phyloP scores from a whole-genome alignment of 2,113 vertebrate genomes.

The Gasterosteus aculeatus region DNA sequence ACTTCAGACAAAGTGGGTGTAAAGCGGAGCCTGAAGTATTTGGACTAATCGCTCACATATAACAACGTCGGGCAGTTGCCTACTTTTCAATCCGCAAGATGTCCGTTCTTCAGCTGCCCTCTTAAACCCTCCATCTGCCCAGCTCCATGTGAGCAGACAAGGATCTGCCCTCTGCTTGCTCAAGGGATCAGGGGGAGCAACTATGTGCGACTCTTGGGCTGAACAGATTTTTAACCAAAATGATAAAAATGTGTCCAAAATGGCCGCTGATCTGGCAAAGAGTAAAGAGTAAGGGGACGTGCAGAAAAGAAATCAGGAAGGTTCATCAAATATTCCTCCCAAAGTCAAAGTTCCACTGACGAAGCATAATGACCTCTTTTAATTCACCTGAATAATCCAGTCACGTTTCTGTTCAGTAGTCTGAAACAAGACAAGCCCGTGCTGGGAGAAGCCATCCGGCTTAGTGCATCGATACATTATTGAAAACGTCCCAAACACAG shows the following conservation, averaged over 20 bases:
- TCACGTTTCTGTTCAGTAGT: conserved; percentile 30
- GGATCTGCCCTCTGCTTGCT: conserved; percentile 46
- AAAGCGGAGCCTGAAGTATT: conserved; percentile 3
- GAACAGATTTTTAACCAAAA: conserved; percentile 12
- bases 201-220: neutral
- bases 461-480: conserved; percentile 44
- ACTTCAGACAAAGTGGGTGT: neutral
- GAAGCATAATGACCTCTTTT: conserved; percentile 64
- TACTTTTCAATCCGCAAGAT: conserved; percentile 36
- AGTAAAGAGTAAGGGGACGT: neutral
- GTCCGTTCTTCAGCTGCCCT: conserved; percentile 42
- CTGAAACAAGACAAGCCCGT: conserved; percentile 39
- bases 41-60: conserved; percentile 24
- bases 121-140: conserved; percentile 70
- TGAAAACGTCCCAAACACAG: conserved; percentile 40
- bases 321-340: conserved; percentile 61
- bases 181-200: conserved; percentile 63
- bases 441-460: conserved; percentile 31
- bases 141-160: conserved; percentile 67
- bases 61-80: conserved; percentile 22
- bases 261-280: neutral
- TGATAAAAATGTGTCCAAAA: neutral
- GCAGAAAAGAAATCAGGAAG: neutral
- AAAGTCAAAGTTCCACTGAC: conserved; percentile 64
- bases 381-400: conserved; percentile 59